Conservation (phyloP, 2,113 vertebrate genomes). For the Cephalopterus ornatus region DNA sequence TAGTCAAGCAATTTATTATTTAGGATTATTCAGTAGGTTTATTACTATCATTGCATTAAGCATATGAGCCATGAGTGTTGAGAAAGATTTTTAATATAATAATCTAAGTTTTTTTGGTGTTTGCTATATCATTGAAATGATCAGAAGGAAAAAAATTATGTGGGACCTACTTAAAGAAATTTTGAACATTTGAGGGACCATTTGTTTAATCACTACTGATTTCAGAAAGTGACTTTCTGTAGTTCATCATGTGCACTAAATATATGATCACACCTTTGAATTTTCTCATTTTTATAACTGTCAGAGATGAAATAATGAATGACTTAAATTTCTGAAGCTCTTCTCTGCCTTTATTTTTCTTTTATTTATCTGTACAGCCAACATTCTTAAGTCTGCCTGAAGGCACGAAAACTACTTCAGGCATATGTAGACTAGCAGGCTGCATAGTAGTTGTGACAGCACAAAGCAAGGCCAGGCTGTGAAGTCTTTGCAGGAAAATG, state of each 20-base stretch:
- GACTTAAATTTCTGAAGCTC: background rate
- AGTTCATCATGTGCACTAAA: background rate
- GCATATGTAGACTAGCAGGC: background rate
- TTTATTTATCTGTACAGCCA: background rate
- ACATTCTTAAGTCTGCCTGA: background rate
- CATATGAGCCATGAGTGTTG: background rate
- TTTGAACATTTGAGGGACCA: background rate
- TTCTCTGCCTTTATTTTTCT: background rate
- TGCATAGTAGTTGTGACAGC: background rate
- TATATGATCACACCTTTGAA: background rate
- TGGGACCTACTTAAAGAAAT: background rate
- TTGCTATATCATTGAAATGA: background rate
- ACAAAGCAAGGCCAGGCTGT: background rate
- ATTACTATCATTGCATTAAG: background rate
- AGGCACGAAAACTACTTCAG: background rate
- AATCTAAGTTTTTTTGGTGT: background rate
- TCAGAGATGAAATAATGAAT: background rate
- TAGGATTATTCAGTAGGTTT: background rate
- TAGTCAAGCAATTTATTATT: background rate
- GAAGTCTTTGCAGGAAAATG: background rate
- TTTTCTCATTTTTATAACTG: background rate
- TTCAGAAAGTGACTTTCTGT: background rate
- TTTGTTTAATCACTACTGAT: background rate
- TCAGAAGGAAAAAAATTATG: background rate
- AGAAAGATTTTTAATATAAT: slow-evolving; percentile 1